Conservation (phyloP, 2,888 invertebrate species). For the Tiliacea citrago region DNA sequence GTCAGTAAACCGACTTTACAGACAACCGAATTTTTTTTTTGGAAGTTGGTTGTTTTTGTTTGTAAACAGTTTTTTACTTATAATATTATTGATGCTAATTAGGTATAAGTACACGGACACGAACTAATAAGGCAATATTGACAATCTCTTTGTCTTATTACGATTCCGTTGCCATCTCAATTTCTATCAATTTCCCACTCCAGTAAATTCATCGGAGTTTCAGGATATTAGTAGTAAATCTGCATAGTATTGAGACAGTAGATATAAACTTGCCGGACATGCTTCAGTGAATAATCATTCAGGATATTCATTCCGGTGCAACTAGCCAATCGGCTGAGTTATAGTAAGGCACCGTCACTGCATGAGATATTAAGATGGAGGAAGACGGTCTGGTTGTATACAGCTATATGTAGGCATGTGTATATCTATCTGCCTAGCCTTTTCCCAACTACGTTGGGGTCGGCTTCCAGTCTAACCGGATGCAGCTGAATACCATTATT, state of each 20-base stretch:
- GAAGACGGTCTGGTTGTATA: neutral
- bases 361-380: neutral
- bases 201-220: conserved; percentile 16
- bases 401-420: neutral
- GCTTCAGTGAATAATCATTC: conserved; percentile 32
- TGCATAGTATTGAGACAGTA: neutral
- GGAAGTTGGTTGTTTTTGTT: no score
- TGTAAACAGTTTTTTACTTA: no score
- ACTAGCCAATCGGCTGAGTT: conserved; percentile 11
- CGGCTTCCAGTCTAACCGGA: no score
- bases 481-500: no score
- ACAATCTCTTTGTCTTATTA: neutral
- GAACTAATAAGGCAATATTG: no score
- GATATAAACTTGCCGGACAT: conserved; percentile 1
- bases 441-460: no score
- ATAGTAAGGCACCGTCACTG: neutral
- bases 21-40: no score
- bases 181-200: conserved; percentile 11
- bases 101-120: no score
- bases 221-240: conserved; percentile 15
- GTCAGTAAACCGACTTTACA: no score
- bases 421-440: neutral
- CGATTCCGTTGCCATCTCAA: neutral
- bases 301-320: conserved; percentile 1
- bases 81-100: no score